phyloP scores from a whole-genome alignment of 2,113 vertebrate species.

The Aspidoscelis tigris region DNA sequence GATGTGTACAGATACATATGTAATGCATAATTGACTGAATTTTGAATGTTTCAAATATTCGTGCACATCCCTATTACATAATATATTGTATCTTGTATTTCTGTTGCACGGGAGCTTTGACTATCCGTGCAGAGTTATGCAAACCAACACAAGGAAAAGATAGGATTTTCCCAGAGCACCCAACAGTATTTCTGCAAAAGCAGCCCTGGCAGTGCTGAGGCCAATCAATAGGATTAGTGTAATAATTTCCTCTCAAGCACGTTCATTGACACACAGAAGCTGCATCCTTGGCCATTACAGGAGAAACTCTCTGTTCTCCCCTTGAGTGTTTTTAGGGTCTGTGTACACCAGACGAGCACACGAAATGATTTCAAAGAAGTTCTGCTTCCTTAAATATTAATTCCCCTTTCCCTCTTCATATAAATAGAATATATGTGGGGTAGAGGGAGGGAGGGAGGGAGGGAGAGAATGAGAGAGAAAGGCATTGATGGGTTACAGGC shows the following conservation, averaged over 20 bases:
- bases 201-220: neutral
- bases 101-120: neutral
- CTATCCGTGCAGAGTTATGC: neutral
- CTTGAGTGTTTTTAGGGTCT: neutral
- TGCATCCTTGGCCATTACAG: neutral
- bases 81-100: neutral
- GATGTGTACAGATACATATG: too few relatives aligned
- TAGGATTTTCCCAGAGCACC: neutral
- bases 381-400: conserved; percentile 26
- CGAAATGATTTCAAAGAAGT: conserved; percentile 16
- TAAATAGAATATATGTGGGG: too few relatives aligned
- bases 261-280: neutral
- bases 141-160: neutral
- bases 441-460: too few relatives aligned
- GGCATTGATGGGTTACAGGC: conserved; percentile 7
- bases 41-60: too few relatives aligned
- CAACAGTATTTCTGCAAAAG: neutral
- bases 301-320: neutral
- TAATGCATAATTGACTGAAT: too few relatives aligned
- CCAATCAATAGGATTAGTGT: neutral
- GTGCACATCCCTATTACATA: too few relatives aligned
- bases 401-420: conserved; percentile 16
- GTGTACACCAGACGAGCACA: neutral
- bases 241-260: conserved; percentile 14
- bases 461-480: conserved; percentile 7